Evolutionary conservation across 2,888 invertebrate genomes (phyloP).

Genomic region (Stenolophus ochropezus): DNA sequence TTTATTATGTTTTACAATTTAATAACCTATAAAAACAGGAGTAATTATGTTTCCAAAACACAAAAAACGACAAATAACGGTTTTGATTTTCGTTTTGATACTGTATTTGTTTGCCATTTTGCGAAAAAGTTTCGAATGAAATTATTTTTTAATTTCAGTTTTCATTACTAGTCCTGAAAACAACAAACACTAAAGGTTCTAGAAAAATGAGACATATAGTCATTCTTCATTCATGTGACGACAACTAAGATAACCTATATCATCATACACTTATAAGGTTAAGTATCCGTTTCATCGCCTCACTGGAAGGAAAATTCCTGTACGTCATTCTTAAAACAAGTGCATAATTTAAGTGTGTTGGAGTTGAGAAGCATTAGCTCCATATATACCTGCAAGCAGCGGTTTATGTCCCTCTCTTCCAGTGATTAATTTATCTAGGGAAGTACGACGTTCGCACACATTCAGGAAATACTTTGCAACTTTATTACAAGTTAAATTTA

Average conservation of each 20-base stretch:
- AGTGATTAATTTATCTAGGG: constrained; percentile 40
- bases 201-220: too few species aligned
- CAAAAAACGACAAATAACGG: too few species aligned
- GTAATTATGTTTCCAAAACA: too few species aligned
- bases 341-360: constrained; percentile 18
- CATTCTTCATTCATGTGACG: not conserved
- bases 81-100: too few species aligned
- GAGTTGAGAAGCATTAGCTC: not conserved
- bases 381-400: not conserved
- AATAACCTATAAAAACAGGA: too few species aligned
- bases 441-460: constrained; percentile 34
- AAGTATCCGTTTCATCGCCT: not conserved
- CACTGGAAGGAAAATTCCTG: not conserved
- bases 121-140: too few species aligned
- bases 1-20: too few species aligned
- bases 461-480: constrained; percentile 41
- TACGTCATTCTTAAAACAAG: not conserved
- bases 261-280: not conserved
- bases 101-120: too few species aligned
- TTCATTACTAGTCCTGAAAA: too few species aligned
- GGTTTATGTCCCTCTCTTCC: not conserved
- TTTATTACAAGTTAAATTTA: constrained; percentile 51
- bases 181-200: too few species aligned
- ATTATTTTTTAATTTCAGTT: too few species aligned
- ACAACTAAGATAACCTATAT: not conserved